Evolutionary conservation across 1,140 invertebrate genomes (phyloP), one percentile per base, ranked within the genome.

Genomic region (Papilio helenus): DNA sequence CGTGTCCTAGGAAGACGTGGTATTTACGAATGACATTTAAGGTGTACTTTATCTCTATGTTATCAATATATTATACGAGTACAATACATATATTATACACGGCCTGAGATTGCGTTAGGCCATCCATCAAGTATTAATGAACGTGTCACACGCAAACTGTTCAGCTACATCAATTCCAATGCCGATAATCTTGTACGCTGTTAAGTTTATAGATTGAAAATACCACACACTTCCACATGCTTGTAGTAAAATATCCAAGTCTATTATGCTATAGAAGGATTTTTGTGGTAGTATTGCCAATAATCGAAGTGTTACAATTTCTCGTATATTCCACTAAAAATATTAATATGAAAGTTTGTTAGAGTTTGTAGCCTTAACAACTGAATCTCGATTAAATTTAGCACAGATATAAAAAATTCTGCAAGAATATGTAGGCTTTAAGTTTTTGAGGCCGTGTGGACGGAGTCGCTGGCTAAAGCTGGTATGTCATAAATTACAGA

Each of bases 101-200:
- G 14, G 61, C 26, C 26, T 68, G 58, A 61, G 20, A 61, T 61
- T 61, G 61, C 26, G 61, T 68, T 16, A 68, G 61, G 12, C 23
- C 23, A 68, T 68, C 61, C 61, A 68, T 68, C 61, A 68, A 29
- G 61, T 68, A 68, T 68, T 68, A 68, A 68, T 68, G 61, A 68
- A 68, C 26, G 61, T 68, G 61, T 68, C 61, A 68, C 61, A 8
- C 23, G 61, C 61, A 68, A 29, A 29, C 61, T 68, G 61, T 29
- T 68, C 23, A 16, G 26, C 61, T 68, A 68, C 61, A 29, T 68
- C 61, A 68, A 68, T 68, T 68, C 18, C 61, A 68, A 14, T 29
- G 14, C 61, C 61, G 14, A 26, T 68, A 29, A 68, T 68, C 61
- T 29, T 68, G 61, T 68, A 68, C 14, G 26, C 12, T 65, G 23